Conservation (phyloP, 2,888 invertebrate genomes). For the Operophtera brumata region DNA sequence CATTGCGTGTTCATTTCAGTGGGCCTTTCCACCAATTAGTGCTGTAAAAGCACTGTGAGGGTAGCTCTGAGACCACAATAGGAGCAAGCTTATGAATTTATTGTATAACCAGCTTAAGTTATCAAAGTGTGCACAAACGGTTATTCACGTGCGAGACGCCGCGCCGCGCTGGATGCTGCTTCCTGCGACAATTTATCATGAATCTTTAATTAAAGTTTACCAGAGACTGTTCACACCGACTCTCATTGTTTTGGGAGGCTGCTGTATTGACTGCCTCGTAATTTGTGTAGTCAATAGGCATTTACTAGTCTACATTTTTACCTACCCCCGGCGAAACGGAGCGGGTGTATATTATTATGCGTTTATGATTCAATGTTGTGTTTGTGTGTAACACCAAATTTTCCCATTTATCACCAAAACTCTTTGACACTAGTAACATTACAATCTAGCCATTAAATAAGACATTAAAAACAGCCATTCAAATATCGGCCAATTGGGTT, state of each 20-base stretch:
- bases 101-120: constrained; percentile 75
- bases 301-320: no score
- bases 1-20: background rate
- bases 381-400: no score
- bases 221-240: constrained; percentile 64
- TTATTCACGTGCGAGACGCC: constrained; percentile 72
- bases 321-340: no score
- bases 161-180: constrained; percentile 71
- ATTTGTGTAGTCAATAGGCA: constrained; percentile 20
- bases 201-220: constrained; percentile 80
- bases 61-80: constrained; percentile 52
- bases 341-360: no score
- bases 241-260: constrained; percentile 58
- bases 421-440: no score
- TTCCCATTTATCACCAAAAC: no score
- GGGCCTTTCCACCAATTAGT: constrained; percentile 56
- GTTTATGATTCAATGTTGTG: no score
- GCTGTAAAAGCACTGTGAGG: constrained; percentile 56
- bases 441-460: no score
- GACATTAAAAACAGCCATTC: no score
- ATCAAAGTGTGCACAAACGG: constrained; percentile 72
- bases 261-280: constrained; percentile 41
- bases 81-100: constrained; percentile 72
- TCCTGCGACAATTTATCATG: constrained; percentile 79
- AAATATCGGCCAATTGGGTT: no score